Evolutionary conservation across 2,797 vertebrate genomes (phyloP).

Genomic region (Dallia pectoralis): DNA sequence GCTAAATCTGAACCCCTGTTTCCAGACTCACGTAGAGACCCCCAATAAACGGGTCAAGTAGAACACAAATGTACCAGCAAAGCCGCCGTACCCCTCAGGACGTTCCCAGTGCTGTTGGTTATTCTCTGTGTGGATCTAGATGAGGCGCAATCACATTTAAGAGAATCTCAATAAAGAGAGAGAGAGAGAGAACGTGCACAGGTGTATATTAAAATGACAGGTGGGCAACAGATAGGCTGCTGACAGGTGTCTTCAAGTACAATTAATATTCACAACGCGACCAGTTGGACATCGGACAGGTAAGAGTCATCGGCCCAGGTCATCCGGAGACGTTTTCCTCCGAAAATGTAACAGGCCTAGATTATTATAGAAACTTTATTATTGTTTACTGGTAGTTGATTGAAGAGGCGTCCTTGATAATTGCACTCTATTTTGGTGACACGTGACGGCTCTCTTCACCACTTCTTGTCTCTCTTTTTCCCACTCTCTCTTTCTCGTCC

Average conservation of each 20-base stretch:
- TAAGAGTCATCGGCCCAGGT: too few species aligned
- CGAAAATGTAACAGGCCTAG: too few species aligned
- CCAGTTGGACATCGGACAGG: too few species aligned
- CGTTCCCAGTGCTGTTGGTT: neutral
- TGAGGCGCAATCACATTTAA: too few species aligned
- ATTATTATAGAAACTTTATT: neutral
- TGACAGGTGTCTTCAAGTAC: too few species aligned
- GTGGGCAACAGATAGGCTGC: too few species aligned
- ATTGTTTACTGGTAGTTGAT: neutral
- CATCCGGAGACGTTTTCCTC: too few species aligned
- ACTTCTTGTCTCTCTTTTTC: neutral
- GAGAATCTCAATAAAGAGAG: too few species aligned
- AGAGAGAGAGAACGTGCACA: too few species aligned
- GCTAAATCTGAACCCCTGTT: neutral
- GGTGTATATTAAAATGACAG: too few species aligned
- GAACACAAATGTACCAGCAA: neutral
- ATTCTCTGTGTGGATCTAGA: neutral
- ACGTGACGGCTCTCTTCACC: slow-evolving; percentile 15
- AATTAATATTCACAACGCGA: too few species aligned
- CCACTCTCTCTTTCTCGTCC: neutral
- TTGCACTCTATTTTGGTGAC: slow-evolving; percentile 43
- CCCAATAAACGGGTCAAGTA: neutral
- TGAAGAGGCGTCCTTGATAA: neutral
- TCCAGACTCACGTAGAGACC: neutral
- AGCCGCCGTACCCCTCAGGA: neutral